Evolutionary conservation across 2,797 vertebrate genomes (phyloP).

Genomic region (Sebastes glaucus): DNA sequence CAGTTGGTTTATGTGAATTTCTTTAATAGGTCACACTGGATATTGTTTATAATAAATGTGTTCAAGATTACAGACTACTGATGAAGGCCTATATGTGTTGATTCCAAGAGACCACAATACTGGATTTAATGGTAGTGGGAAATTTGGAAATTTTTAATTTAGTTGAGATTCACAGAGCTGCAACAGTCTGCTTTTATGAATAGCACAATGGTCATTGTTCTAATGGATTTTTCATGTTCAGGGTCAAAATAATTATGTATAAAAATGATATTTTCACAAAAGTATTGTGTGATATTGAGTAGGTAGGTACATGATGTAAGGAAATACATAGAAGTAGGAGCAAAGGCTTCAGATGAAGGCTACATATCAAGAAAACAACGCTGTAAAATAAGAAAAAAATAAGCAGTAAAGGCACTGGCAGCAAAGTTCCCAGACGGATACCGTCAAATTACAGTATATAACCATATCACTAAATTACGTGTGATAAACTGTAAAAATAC

Average conservation of each 20-base stretch:
- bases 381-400: not conserved
- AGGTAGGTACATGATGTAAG: not conserved
- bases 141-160: not conserved
- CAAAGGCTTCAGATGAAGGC: not conserved
- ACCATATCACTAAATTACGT: not conserved
- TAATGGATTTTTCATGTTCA: not conserved
- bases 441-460: not conserved
- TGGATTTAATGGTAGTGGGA: not conserved
- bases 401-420: too few relatives aligned
- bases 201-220: not conserved
- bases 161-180: not conserved
- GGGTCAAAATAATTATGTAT: not conserved
- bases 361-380: not conserved
- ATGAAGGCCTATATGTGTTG: not conserved
- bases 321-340: not conserved
- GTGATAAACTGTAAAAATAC: too few relatives aligned
- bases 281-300: not conserved
- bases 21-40: not conserved
- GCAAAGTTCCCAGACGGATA: too few relatives aligned
- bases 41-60: not conserved
- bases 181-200: not conserved
- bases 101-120: not conserved
- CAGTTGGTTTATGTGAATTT: not conserved
- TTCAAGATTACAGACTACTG: not conserved
- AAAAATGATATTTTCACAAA: not conserved